Evolutionary conservation across 2,888 invertebrate genomes (phyloP), one percentile per base, ranked within the genome.

Genomic region (Eucera pruinosa): DNA sequence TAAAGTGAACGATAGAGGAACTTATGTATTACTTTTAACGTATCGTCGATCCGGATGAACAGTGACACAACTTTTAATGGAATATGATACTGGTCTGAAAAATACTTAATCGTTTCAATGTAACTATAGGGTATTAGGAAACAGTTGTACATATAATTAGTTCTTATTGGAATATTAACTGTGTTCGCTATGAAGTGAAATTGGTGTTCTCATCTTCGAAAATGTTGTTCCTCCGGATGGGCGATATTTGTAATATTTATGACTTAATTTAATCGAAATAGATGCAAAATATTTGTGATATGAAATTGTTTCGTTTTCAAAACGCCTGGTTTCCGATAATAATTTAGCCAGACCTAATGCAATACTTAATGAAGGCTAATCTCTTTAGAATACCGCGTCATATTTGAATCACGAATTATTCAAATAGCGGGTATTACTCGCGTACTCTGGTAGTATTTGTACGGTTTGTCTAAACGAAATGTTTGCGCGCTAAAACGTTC

Each of bases 371-470:
- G 33, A 62, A 36, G 4, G 33, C 55, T 73, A 73, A 75, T 75
- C 76, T 75, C 65, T 54, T 54, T 47, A 25, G 50, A 75, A 65
- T 60, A 25, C 27, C 47, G 52, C 47, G 58, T 75, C 64, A n/a
- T 52, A 65, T 60, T 65, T 54, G 54, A 60, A 75, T 60, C 47
- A 7, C 23, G 54, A 77, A 77, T 77, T 68, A 68, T 77, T 77
- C 52, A 58, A 41, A 62, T 50, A 39, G 25, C 62, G 13, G 25
- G 75, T 18, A 65, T 74, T 47, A 50, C 43, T 45, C 41, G 57
- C 27, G 18, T 39, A 11, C 13, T 50, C 57, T 33, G 36, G 36
- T 7, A n/a, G n/a, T n/a, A 25, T 11, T 33, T 11, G 43, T 25
- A n/a, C 45, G 47, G n/a, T 64, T 54, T 54, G 78, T 30, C 20